Conservation (phyloP, 2,797 vertebrate species). For the Galaxias olidus region DNA sequence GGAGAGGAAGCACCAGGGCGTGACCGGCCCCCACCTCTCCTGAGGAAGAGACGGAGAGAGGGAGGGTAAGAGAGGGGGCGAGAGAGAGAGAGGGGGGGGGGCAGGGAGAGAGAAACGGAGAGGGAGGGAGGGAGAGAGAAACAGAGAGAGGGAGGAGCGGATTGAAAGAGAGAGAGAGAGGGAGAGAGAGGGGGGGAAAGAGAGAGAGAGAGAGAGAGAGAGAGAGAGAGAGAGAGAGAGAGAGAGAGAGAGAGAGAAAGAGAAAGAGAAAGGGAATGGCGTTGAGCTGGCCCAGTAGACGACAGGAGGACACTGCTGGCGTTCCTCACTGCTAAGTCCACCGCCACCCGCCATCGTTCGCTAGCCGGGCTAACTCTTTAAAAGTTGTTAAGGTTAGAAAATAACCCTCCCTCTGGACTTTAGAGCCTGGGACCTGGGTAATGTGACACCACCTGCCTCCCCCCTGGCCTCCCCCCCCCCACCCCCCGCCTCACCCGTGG, state of each 20-base stretch:
- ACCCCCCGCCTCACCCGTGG: conserved; percentile 57
- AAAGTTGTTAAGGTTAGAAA: too few relatives aligned
- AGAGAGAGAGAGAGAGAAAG: too few relatives aligned
- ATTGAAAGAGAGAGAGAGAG: conserved; percentile 1
- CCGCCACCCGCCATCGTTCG: too few relatives aligned
- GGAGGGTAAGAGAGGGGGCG: too few relatives aligned
- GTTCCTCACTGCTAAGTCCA: too few relatives aligned
- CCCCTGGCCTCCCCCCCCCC: conserved; percentile 45
- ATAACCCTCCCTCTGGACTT: conserved; percentile 20
- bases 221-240: neutral
- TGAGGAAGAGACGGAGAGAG: conserved; percentile 12
- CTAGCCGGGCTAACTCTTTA: too few relatives aligned
- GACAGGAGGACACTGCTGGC: too few relatives aligned
- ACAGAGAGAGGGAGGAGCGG: neutral
- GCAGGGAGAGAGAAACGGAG: too few relatives aligned
- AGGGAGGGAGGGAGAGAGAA: neutral
- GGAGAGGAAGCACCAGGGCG: conserved; percentile 65
- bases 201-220: neutral
- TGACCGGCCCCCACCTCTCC: conserved; percentile 68
- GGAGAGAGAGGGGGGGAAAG: conserved; percentile 20
- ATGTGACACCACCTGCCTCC: conserved; percentile 71
- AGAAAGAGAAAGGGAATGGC: too few relatives aligned
- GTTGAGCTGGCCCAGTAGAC: too few relatives aligned
- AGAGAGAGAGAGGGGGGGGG: too few relatives aligned
- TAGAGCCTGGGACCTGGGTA: conserved; percentile 55